A percentile compares a stretch with the other conserved stretches of the same genome.
These are phyloP conservation scores for Donacobius atricapilla DNA, from an alignment of 2,113 vertebrate species.

Conservation along the genomic window DNA sequence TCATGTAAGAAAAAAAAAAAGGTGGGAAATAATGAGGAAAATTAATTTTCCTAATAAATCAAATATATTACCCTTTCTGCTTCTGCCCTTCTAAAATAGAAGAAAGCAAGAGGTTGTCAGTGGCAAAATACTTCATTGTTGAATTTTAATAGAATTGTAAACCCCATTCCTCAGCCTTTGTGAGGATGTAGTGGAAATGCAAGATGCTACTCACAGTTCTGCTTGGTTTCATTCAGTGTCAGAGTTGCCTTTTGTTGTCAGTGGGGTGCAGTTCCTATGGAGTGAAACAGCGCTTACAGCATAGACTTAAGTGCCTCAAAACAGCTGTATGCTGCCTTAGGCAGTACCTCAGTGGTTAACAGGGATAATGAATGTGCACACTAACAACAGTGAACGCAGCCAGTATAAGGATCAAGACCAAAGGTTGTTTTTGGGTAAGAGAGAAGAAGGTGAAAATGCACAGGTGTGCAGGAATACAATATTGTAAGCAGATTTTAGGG, in stretches of 20 bases:
- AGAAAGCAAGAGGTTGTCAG: not conserved
- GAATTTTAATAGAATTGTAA: constrained; percentile 17
- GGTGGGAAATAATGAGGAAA: not conserved
- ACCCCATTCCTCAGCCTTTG: not conserved
- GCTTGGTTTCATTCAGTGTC: constrained; percentile 12
- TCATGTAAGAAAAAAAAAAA: not conserved
- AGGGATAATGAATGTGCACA: not conserved
- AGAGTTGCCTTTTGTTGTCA: not conserved
- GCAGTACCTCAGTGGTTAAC: constrained; percentile 9
- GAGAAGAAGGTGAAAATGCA: not conserved
- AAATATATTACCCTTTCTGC: not conserved
- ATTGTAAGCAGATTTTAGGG: not conserved
- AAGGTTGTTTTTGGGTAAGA: not conserved
- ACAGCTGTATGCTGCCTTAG: constrained; percentile 6
- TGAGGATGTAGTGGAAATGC: not conserved
- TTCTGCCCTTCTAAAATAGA: not conserved
- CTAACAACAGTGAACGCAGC: not conserved
- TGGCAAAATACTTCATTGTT: not conserved
- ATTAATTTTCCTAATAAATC: not conserved
- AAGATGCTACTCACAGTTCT: not conserved
- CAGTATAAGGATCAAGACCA: not conserved
- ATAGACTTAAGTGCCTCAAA: not conserved
- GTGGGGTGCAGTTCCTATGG: not conserved
- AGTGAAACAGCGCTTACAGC: not conserved
- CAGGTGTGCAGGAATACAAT: not conserved